Evolutionary conservation across 2,888 invertebrate species (phyloP).

Genomic region (Allacma fusca): DNA sequence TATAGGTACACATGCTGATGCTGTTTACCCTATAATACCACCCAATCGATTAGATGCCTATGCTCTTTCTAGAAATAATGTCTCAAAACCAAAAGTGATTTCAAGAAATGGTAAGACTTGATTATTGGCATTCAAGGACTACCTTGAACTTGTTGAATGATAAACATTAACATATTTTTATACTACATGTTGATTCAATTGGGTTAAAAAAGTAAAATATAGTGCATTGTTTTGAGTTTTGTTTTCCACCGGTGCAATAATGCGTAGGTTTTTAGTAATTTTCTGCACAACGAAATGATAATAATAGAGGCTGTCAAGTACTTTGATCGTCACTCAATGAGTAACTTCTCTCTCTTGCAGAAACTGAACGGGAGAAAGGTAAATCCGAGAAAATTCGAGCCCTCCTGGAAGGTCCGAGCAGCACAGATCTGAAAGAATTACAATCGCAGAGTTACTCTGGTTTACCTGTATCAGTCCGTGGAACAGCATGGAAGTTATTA

Average conservation of each 20-base stretch:
- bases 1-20: neutral
- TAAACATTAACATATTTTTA: constrained; percentile 1
- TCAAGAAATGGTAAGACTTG: constrained; percentile 52
- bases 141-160: too few species aligned
- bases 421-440: constrained; percentile 82
- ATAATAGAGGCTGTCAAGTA: too few species aligned
- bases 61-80: constrained; percentile 33
- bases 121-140: too few species aligned
- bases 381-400: constrained; percentile 87
- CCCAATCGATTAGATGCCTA: constrained; percentile 26
- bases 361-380: constrained; percentile 67
- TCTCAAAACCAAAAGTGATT: constrained; percentile 56
- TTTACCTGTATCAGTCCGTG: constrained; percentile 85
- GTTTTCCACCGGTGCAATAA: too few species aligned
- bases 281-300: too few species aligned
- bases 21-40: constrained; percentile 8
- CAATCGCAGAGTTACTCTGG: constrained; percentile 96
- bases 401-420: constrained; percentile 76
- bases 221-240: too few species aligned
- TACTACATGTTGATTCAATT: too few species aligned
- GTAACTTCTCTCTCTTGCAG: constrained; percentile 52
- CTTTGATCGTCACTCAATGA: too few species aligned
- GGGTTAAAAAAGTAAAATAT: too few species aligned
- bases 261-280: too few species aligned
- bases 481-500: constrained; percentile 73